Percentiles rank a stretch among this genome's conserved stretches.
These are phyloP conservation scores for Phalacrocorax pelagicus DNA, from an alignment of 2,113 vertebrate species.

Conservation along the genomic window DNA sequence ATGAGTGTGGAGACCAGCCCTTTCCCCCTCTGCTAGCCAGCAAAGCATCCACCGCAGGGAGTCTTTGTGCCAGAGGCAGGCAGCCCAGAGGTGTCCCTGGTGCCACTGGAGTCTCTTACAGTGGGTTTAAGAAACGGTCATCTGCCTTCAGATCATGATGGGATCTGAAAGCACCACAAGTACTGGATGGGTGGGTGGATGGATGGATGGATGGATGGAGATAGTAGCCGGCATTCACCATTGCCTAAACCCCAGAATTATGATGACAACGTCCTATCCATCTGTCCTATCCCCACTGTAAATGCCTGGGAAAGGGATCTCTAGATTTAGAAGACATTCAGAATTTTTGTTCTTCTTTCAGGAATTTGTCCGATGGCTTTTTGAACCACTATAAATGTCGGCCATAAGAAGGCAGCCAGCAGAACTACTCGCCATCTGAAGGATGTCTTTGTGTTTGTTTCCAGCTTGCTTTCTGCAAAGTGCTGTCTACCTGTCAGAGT, in stretches of 20 bases:
- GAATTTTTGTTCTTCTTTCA: neutral
- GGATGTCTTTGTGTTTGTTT: neutral
- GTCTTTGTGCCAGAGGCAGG: neutral
- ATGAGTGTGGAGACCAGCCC: neutral
- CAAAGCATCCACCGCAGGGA: neutral
- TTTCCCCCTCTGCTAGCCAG: neutral
- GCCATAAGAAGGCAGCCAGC: neutral
- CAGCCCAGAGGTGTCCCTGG: neutral
- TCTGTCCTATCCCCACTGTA: rapidly evolving
- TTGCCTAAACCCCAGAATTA: neutral
- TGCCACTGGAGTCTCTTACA: neutral
- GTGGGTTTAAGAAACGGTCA: neutral
- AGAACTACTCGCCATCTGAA: neutral
- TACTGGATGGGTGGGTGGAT: no score
- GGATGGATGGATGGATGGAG: neutral
- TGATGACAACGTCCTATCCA: neutral
- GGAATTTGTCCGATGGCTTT: neutral
- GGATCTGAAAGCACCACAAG: neutral
- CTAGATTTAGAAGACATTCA: neutral
- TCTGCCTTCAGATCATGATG: neutral
- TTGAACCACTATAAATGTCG: neutral
- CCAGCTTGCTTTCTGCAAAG: neutral
- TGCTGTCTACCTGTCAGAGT: neutral
- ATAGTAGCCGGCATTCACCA: neutral
- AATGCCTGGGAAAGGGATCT: neutral